Conservation (phyloP, 2,888 invertebrate genomes). For the Sminthurinus aureus region DNA sequence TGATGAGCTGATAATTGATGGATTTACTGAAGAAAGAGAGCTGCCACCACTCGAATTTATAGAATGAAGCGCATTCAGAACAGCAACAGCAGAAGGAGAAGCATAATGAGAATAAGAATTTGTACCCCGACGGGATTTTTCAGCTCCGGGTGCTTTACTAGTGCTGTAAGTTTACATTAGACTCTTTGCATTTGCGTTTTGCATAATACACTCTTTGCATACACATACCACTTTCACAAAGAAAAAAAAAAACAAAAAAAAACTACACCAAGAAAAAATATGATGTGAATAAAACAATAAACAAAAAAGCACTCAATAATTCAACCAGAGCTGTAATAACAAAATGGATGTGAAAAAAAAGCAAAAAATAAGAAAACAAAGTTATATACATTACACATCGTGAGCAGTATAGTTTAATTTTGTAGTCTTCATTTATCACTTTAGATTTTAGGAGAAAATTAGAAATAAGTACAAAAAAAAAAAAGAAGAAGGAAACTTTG, state of each 20-base stretch:
- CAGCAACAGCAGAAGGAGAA: not conserved
- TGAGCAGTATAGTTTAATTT: too few species aligned
- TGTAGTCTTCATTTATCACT: too few species aligned
- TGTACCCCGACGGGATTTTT: slow-evolving; percentile 12
- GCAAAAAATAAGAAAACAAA: too few species aligned
- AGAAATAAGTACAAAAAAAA: too few species aligned
- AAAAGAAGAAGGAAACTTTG: too few species aligned
- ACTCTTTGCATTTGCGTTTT: not conserved
- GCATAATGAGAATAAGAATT: slow-evolving; percentile 13
- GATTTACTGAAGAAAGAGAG: not conserved
- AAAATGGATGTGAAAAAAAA: too few species aligned
- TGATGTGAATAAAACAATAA: not conserved
- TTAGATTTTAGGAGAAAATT: too few species aligned
- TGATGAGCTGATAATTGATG: not conserved
- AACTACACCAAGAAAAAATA: not conserved
- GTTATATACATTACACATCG: too few species aligned
- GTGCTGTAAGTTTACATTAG: slow-evolving; percentile 15
- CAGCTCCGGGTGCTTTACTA: slow-evolving; percentile 35
- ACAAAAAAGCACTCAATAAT: slow-evolving; percentile 5
- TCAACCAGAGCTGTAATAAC: too few species aligned
- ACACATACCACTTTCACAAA: slow-evolving; percentile 5
- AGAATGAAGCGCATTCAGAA: not conserved
- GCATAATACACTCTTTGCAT: too few species aligned
- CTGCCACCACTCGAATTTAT: not conserved
- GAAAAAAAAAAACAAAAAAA: slow-evolving; percentile 13